These are phyloP conservation scores for Lasiurus borealis DNA, from an alignment of 2,113 vertebrate species.

Conservation along the genomic window DNA sequence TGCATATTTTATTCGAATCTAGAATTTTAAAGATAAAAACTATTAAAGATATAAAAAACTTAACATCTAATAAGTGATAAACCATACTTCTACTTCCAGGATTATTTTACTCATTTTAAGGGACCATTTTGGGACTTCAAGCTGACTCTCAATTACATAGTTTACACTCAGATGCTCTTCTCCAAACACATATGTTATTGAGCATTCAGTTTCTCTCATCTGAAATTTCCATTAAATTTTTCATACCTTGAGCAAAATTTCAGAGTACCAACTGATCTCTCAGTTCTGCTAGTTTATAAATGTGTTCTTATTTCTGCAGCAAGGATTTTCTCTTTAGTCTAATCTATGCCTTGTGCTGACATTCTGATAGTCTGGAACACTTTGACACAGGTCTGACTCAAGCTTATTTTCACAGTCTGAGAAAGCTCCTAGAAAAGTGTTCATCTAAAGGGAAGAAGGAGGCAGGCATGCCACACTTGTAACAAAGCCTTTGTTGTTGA, in stretches of 20 bases:
- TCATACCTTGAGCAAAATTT: neutral
- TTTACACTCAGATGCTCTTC: neutral
- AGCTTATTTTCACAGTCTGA: constrained; percentile 25
- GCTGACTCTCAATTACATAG: neutral
- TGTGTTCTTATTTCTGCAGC: neutral
- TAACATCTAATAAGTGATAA: neutral
- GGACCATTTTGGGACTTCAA: neutral
- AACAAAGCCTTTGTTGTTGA: neutral
- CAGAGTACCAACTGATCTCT: neutral
- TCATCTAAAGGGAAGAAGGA: neutral
- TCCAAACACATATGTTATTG: neutral
- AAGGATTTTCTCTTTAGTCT: neutral
- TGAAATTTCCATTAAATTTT: neutral
- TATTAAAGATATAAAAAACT: neutral
- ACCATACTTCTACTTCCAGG: neutral
- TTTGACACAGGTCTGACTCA: neutral
- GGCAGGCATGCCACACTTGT: neutral
- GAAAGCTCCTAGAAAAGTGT: neutral
- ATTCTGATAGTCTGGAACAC: neutral
- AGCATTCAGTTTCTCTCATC: neutral
- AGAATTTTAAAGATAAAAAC: neutral
- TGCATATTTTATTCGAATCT: neutral
- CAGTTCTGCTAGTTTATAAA: neutral
- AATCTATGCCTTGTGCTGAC: neutral
- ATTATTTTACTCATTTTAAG: constrained; percentile 16